Base-by-base conservation (phyloP, 2,113 vertebrate species). In the Festucalex cinctus region DNA sequence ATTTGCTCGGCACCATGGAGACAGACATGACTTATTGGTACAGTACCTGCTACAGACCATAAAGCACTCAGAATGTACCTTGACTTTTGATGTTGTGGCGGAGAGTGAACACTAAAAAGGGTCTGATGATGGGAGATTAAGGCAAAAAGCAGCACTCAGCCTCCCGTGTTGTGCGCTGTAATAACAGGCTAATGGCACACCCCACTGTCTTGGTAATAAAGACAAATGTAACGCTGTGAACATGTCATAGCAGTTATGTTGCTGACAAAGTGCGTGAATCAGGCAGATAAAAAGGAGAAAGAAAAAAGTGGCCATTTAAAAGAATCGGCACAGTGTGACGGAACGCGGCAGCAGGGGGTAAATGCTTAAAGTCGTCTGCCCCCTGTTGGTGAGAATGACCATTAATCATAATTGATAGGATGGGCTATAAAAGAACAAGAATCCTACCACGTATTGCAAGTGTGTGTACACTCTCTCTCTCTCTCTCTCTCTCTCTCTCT, bases 221-320 rank as follows among this genome's bases (percentile, higher is more conserved):
- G 37, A 43, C 26, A 62, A 43, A 24, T 62, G 60, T 62, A 62
- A 43, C 14, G 13, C 37, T 43, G 17, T 62, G 60, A 62, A 62
- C 60, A 43, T 43, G 39, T 62, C 37, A 43, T 62, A 43, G 54
- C 20, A 35, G 22, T 22, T 35, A 17, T 60, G 24, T 41, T 46
- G 41, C 37, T 28, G 22, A 63, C 54, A 65, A 63, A 28, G 36
- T 58, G 24, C 22, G 6, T 14, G 16, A 69, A 49, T 43, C 26
- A 9, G 26, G 26, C 6, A 32, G 54, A 41, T 17, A 17, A 44
- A 63, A 44, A 46, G n/a, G n/a, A 13, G 6, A 20, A 20, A 19
- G 7, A 35, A 13, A 44, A 24, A 1, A 17, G 0, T 4, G n/a
- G 10, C 39, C 20, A 36, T 68, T 57, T 22, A 56, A 46, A 36